Evolutionary conservation across 2,888 invertebrate genomes (phyloP).

Genomic region (Chymomyza caudatula): DNA sequence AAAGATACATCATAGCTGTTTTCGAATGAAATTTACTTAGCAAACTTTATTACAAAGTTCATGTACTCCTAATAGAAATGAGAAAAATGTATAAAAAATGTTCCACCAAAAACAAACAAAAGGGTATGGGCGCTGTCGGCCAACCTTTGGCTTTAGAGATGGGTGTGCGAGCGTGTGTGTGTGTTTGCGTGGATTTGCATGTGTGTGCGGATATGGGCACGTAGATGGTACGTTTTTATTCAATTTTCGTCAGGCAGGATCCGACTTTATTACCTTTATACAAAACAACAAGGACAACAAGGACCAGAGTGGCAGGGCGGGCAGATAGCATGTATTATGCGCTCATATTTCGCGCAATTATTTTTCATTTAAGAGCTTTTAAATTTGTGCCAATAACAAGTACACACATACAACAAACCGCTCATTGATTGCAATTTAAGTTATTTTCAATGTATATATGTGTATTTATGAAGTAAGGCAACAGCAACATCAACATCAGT

Average conservation of each 20-base stretch:
- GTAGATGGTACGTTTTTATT: constrained; percentile 7
- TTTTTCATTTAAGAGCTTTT: constrained; percentile 12
- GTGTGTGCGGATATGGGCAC: constrained; percentile 1
- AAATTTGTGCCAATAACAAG: not conserved
- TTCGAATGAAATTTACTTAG: not conserved
- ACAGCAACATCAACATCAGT: not conserved
- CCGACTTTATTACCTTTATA: constrained; percentile 14
- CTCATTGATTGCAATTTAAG: constrained; percentile 64
- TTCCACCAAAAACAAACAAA: constrained; percentile 2
- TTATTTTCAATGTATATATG: constrained; percentile 30
- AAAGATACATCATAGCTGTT: no score
- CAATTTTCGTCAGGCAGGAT: constrained; percentile 12
- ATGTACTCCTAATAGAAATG: not conserved
- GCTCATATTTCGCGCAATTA: constrained; percentile 8
- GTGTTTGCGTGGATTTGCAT: not conserved
- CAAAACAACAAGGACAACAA: constrained; percentile 1
- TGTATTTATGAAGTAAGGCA: constrained; percentile 40
- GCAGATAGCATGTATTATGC: not conserved
- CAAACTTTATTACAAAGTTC: not conserved
- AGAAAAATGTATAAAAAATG: not conserved
- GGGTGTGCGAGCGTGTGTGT: constrained; percentile 9
- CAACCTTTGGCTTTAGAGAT: not conserved
- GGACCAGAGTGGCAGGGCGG: not conserved
- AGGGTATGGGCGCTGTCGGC: constrained; percentile 6
- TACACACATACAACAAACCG: constrained; percentile 2